A percentile compares a stretch with the other conserved stretches of the same genome.
Evolutionary conservation across 2,888 invertebrate genomes (phyloP).

Genomic region (Nasonia oneida): DNA sequence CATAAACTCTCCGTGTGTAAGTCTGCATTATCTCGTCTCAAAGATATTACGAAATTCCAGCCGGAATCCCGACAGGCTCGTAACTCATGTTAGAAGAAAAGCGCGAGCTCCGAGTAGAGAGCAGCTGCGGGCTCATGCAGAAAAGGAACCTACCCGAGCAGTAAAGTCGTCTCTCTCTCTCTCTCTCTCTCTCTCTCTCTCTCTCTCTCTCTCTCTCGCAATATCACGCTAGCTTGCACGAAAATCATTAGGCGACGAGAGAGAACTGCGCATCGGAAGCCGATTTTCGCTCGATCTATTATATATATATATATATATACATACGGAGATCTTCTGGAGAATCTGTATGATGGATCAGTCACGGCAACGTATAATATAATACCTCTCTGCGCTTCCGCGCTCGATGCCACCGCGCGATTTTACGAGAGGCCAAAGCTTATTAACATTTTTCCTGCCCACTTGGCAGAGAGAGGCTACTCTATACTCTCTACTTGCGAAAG

Average conservation of each 20-base stretch:
- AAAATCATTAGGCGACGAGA: constrained; percentile 32
- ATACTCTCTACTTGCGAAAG: not conserved
- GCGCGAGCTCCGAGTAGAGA: not conserved
- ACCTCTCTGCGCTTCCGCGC: not conserved
- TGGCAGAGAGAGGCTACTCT: not conserved
- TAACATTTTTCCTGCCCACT: constrained; percentile 4
- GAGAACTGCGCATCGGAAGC: not conserved
- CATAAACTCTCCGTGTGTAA: too few species aligned
- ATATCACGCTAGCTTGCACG: constrained; percentile 18
- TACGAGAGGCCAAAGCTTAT: constrained; percentile 17
- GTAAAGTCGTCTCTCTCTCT: too few species aligned
- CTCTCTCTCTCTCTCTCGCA: not conserved
- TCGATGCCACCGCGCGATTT: not conserved
- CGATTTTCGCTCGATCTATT: constrained; percentile 10
- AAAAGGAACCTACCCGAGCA: not conserved
- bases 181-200: too few species aligned
- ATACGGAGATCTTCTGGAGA: not conserved
- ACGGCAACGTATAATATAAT: not conserved
- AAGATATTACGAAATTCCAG: constrained; percentile 14
- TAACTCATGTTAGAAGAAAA: not conserved
- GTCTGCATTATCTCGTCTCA: not conserved
- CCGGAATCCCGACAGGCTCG: not conserved
- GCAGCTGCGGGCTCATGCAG: not conserved
- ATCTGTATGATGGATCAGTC: constrained; percentile 17
- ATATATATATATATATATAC: not conserved